Evolutionary conservation across 2,888 invertebrate species (phyloP), one percentile per base, ranked within the genome.

Genomic region (Campopleginae sp.): DNA sequence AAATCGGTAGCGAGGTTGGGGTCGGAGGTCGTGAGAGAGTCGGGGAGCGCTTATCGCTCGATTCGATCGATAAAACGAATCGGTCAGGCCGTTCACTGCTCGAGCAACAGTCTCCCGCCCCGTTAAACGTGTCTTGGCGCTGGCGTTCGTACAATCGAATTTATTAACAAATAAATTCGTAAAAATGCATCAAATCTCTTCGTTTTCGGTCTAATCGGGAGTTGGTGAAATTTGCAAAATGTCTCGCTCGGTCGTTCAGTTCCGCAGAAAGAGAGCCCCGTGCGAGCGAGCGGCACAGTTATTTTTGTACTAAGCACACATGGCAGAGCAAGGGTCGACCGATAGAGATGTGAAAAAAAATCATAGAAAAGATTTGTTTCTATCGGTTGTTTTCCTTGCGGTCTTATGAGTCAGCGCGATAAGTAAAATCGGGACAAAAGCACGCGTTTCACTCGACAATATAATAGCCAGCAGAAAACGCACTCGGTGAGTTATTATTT

Each of bases 141-240:
- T n/a, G 19, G 44, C 48, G 17, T 17, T 8, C 31, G 0, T 44
- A 54, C 23, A n/a, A 14, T 7, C 27, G 17, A 27, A 51, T 48
- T n/a, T 63, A 48, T 14, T 33, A 38, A 65, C 46, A 19, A 8
- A 48, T 38, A 48, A 51, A 51, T 54, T 33, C 12, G 46, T 66
- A 48, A 23, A 66, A 19, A 51, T 19, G 19, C 48, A 19, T 48
- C 54, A 46, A 66, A 66, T 74, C 46, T 54, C 58, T 74, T 54
- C 74, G 33, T 27, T 80, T 80, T 72, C 74, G 19, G 72, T 80
- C 80, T 44, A 48, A 80, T 80, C 80, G 68, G 61, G 75, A 68
- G 68, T 79, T 75, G 77, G 77, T 86, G 85, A 86, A 82, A 86
- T 86, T 86, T 80, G 80, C 74, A 31, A 86, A 86, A 85, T 85